Base-by-base conservation (phyloP, 53 echinoderm and acorn worm species). In the Hippasteria phrygiana region DNA sequence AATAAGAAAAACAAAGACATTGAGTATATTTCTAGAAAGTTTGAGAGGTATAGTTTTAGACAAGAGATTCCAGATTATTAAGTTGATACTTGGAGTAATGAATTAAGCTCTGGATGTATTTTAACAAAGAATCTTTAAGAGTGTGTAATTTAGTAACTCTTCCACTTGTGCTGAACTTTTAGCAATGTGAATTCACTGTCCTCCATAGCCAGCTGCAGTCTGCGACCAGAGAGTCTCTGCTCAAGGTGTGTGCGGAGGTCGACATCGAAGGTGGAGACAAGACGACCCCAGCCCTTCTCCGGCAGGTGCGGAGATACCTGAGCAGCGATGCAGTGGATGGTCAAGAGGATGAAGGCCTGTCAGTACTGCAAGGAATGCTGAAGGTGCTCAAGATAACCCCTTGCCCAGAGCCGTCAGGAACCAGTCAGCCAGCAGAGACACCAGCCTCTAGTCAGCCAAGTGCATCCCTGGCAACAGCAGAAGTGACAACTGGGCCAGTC, bases 271-370 rank as follows among this genome's bases (percentile, higher is more conserved):
- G 40, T 28, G 64, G 1, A 28, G 29, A 7, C 13, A 64, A 27
- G 32, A 64, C 71, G n/a, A 71, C 40, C 71, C 71, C 26, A 16
- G 71, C 71, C 29, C 71, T 71, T 4, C 71, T 37, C 38, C 38
- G 13, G 20, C 71, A 37, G 5, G 41, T 38, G 17, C 40, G 40
- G 71, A 71, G 71, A 40, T 71, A 71, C 41, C 71, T 71, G 0
- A 29, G 39, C 38, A 71, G 71, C 4, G 65, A 65, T 33, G 65
- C 26, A 20, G 29, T 65, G 34, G 65, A 65, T 10, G 48, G 48
- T 10, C 48, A 14, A 33, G 65, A 28, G n/a, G 65, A 65, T 65
- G 65, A 65, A 1, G 65, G 65, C 14, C 34, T 65, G 29, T 2
- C 65, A 27, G 65, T 65, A 32, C 4, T 65, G 7, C 0, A 65